Percentiles rank a stretch among this genome's conserved stretches.
These are phyloP conservation scores for Micronisus gabar DNA, from an alignment of 2,113 vertebrate species.

Conservation along the genomic window DNA sequence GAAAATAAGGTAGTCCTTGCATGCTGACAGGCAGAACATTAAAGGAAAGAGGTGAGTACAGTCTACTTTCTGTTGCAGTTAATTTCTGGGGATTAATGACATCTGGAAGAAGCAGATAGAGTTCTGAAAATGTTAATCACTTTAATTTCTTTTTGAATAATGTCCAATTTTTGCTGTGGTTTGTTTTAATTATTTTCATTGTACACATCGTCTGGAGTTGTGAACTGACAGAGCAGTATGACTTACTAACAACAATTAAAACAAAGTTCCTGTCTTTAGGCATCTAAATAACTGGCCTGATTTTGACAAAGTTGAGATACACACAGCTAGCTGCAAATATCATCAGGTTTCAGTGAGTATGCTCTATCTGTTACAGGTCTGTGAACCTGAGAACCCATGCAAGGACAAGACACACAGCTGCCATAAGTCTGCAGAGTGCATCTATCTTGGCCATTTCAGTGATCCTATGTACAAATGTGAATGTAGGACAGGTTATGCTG, in stretches of 20 bases:
- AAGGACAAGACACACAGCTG: conserved; percentile 92
- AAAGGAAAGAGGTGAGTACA: not conserved
- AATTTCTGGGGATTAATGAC: not conserved
- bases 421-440: conserved; percentile 88
- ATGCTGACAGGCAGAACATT: not conserved
- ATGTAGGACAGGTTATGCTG: conserved; percentile 93
- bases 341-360: not conserved
- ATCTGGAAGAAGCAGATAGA: not conserved
- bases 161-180: not conserved
- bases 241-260: not conserved
- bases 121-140: not conserved
- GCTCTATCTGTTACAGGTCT: conserved; percentile 75
- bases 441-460: conserved; percentile 94
- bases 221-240: not conserved
- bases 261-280: not conserved
- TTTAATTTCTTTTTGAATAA: not conserved
- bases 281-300: not conserved
- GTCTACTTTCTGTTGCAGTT: not conserved
- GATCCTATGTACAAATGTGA: conserved; percentile 98
- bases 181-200: not conserved
- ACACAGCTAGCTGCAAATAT: not conserved
- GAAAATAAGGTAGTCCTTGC: not conserved
- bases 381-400: conserved; percentile 94
- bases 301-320: not conserved
- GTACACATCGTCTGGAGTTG: not conserved